Evolutionary conservation across 2,888 invertebrate genomes (phyloP), one percentile per base, ranked within the genome.

Genomic region (Drosophila imparisetae): DNA sequence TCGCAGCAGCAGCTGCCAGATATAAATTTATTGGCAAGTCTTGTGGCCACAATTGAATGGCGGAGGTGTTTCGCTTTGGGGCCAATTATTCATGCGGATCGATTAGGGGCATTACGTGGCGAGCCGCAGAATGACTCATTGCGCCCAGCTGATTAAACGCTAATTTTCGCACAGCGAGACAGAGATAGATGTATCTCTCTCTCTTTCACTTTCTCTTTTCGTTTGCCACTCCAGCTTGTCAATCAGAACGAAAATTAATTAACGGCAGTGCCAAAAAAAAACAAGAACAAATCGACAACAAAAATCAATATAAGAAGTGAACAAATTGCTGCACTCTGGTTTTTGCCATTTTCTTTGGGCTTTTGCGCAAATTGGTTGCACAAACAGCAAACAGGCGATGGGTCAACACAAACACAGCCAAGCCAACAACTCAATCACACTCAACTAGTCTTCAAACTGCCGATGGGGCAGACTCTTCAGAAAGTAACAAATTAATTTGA

Each of bases 41-140:
- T 63, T 65, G 45, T 52, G 64, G 60, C 27, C 27, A 27, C 32
- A 27, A 45, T n/a, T 6, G n/a, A 29, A 42, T 29, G n/a, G 54
- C 21, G 62, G 62, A 75, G 76, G 76, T 75, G 76, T 58, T 30
- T 42, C 34, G 27, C 30, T 21, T 62, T 24, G 52, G 29, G 38
- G 61, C 50, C 62, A 80, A 87, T 87, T 79, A 87, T 81, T 80
- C 72, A 82, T 65, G 79, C 77, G 66, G 85, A 72, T 85, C 86
- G 83, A 89, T 86, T 89, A 75, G 71, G 6, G 59, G 66, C 66
- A 70, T 78, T 75, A 73, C 67, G 66, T 34, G 45, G 48, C 27
- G 65, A 77, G 30, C 76, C 74, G 34, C 76, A 77, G 65, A 87
- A 70, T 73, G 87, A 78, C 62, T 72, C 73, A 72, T 62, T 71